These are phyloP conservation scores for Parus major DNA, from an alignment of 2,113 vertebrate genomes.

Conservation along the genomic window DNA sequence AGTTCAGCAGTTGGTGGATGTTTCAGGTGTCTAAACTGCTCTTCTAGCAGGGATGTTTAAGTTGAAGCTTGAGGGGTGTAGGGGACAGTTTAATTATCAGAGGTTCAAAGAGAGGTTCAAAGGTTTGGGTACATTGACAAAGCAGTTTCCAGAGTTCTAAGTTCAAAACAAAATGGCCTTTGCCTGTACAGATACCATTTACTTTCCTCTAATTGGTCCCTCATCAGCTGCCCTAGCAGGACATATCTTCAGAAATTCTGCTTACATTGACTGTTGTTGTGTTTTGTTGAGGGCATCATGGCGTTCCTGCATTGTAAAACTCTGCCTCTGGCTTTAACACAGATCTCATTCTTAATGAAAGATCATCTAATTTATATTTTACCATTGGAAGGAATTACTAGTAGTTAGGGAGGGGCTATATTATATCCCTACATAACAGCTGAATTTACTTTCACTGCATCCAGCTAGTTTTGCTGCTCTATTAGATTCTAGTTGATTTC, in stretches of 20 bases:
- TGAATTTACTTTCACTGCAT: not conserved
- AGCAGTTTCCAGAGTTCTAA: not conserved
- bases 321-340: not conserved
- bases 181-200: not conserved
- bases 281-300: not conserved
- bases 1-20: not conserved
- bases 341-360: not conserved
- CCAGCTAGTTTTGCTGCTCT: not conserved
- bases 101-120: not conserved
- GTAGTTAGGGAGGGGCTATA: not conserved
- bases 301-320: not conserved
- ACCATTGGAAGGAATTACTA: not conserved
- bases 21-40: not conserved
- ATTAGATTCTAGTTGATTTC: not conserved
- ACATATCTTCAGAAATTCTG: not conserved
- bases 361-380: not conserved
- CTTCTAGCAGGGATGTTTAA: not conserved
- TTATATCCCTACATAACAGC: not conserved
- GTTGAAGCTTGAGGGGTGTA: not conserved
- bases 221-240: not conserved
- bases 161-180: not conserved
- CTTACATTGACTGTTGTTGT: not conserved
- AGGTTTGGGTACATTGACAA: not conserved
- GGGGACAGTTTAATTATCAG: not conserved
- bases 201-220: conserved; percentile 11